Evolutionary conservation across 2,888 invertebrate species (phyloP).

Genomic region (Geotrupes spiniger): DNA sequence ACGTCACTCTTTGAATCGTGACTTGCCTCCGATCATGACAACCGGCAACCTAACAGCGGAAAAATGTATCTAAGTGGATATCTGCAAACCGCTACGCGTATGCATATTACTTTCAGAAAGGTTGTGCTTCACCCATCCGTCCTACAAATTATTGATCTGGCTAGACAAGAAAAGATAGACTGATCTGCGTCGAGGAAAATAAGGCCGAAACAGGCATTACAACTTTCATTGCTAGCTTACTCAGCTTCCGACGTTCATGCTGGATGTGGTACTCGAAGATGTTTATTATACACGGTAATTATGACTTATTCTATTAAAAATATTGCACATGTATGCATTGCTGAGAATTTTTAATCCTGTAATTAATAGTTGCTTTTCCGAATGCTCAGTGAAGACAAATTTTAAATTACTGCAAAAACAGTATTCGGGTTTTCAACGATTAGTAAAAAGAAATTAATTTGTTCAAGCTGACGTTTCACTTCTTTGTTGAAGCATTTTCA

Average conservation of each 20-base stretch:
- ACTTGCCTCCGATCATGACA: constrained; percentile 47
- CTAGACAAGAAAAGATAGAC: too few relatives aligned
- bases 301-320: constrained; percentile 16
- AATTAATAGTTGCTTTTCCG: too few relatives aligned
- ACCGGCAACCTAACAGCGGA: constrained; percentile 31
- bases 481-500: too few relatives aligned
- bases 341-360: too few relatives aligned
- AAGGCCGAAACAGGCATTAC: constrained; percentile 30
- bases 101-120: constrained; percentile 18
- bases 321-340: too few relatives aligned
- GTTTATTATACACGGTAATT: constrained; percentile 41
- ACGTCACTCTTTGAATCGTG: constrained; percentile 43
- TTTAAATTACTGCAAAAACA: too few relatives aligned
- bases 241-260: constrained; percentile 43
- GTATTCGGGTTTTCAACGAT: too few relatives aligned
- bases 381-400: too few relatives aligned
- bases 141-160: background rate
- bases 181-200: constrained; percentile 12
- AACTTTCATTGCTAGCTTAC: constrained; percentile 41
- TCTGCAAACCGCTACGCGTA: constrained; percentile 39
- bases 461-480: too few relatives aligned
- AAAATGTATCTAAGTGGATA: constrained; percentile 44
- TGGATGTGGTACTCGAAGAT: constrained; percentile 39
- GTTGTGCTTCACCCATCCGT: background rate
- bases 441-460: too few relatives aligned